A percentile compares a stretch with the other conserved stretches of the same genome.
phyloP scores from a whole-genome alignment of 2,888 invertebrate species.

The Phortica magna region DNA sequence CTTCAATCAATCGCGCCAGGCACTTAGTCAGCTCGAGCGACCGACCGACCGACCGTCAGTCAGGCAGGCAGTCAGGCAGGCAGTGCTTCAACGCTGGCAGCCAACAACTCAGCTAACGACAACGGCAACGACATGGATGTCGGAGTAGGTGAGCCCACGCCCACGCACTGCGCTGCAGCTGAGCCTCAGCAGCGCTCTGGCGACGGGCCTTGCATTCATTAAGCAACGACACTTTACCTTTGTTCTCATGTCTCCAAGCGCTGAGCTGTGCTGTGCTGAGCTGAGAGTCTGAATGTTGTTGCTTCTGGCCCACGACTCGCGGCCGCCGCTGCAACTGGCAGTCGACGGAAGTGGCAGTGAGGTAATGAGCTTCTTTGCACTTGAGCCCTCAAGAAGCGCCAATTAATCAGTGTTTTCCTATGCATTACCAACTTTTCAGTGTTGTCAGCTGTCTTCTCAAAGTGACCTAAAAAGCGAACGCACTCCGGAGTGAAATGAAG shows the following conservation, averaged over 20 bases:
- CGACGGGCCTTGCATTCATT: no score
- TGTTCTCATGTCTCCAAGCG: no score
- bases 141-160: background rate
- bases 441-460: background rate
- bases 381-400: no score
- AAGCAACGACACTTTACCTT: no score
- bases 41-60: conserved; percentile 51
- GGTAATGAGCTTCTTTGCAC: background rate
- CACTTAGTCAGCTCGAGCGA: background rate
- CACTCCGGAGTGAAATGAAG: background rate
- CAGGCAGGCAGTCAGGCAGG: conserved; percentile 38
- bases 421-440: no score
- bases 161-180: conserved; percentile 3
- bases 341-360: conserved; percentile 21
- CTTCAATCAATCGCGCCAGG: conserved; percentile 8
- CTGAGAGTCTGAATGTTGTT: no score
- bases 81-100: background rate
- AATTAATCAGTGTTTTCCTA: no score
- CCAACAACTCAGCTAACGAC: conserved; percentile 18
- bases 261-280: no score
- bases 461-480: background rate
- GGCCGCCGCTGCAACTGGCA: background rate
- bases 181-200: background rate
- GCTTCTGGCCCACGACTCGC: no score
- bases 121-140: background rate